These are phyloP conservation scores for Halocaridina rubra DNA, from an alignment of 2,888 invertebrate species.

Conservation along the genomic window DNA sequence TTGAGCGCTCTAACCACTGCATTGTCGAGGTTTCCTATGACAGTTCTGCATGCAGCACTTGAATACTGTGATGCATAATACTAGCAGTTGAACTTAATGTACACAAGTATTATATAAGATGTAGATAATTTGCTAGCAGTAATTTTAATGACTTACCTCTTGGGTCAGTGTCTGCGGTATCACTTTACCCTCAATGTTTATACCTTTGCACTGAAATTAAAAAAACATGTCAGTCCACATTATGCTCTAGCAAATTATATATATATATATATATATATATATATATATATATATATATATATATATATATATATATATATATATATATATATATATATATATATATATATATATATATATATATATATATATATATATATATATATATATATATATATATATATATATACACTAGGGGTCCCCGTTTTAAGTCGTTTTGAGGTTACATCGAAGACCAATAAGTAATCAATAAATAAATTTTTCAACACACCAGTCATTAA, in stretches of 20 bases:
- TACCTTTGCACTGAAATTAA: conserved; percentile 84
- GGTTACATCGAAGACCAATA: no score
- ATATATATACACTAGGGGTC: neutral
- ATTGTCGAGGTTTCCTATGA: no score
- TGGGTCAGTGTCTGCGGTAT: conserved; percentile 93
- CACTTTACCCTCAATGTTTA: conserved; percentile 91
- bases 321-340: conserved; percentile 36
- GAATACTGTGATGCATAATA: neutral
- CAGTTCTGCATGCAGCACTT: no score
- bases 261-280: conserved; percentile 34
- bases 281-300: conserved; percentile 21
- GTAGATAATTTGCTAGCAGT: no score
- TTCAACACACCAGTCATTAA: no score
- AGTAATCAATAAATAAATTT: no score
- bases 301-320: conserved; percentile 37
- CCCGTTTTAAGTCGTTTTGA: no score
- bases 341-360: conserved; percentile 10
- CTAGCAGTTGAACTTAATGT: neutral
- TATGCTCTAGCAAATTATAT: neutral
- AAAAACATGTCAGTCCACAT: no score
- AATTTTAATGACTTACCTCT: conserved; percentile 73
- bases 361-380: neutral
- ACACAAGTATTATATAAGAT: neutral
- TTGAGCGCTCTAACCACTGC: no score
- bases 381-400: neutral